Evolutionary conservation across 2,797 vertebrate genomes (phyloP), one percentile per base, ranked within the genome.

Genomic region (Gymnothorax javanicus): DNA sequence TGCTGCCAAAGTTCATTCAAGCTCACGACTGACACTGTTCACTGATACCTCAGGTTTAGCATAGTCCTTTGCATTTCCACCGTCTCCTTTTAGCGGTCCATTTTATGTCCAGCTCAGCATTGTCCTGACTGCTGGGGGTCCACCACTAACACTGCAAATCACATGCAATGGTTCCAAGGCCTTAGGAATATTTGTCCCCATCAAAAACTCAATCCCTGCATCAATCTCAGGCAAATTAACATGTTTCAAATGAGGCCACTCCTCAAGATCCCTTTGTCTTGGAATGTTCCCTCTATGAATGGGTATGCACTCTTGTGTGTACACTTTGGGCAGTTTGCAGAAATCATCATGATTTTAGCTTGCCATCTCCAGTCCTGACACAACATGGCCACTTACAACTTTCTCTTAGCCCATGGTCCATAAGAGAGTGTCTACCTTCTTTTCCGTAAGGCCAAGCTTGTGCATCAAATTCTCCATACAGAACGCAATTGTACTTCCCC

Each of bases 1-100:
- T 89, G 84, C 17, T 79, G 54, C 64, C 86, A 89, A 4, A 87
- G 85, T 8, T 90, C 83, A 3, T 89, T 81, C 73, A 90, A 4
- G 0, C 86, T 84, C 2, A 58, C 4, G 2, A 43, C 33, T 43
- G 33, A 43, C 33, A 43, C 33, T 56, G 15, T 89, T 91, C 2
- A 87, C 73, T 43, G 33, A 43, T 43, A 43, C 1, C 33, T 43
- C 33, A 1, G 33, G 33, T 15, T 25, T 83, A 25, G 87, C 13
- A 12, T 71, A 23, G 77, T 7, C 77, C 17, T 4, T 5, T 50
- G 8, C 33, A 54, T 50, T 12, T 25, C 52, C 62, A 33, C 54
- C 86, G 56, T 25, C 4, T 62, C 60, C 4, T 58, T 12, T 59
- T 27, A 88, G 58, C 33, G 87, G 86, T 15, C 89, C 85, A 59